These are phyloP conservation scores for Drosophila paulistorum DNA, from an alignment of 1,140 invertebrate species.

Conservation along the genomic window DNA sequence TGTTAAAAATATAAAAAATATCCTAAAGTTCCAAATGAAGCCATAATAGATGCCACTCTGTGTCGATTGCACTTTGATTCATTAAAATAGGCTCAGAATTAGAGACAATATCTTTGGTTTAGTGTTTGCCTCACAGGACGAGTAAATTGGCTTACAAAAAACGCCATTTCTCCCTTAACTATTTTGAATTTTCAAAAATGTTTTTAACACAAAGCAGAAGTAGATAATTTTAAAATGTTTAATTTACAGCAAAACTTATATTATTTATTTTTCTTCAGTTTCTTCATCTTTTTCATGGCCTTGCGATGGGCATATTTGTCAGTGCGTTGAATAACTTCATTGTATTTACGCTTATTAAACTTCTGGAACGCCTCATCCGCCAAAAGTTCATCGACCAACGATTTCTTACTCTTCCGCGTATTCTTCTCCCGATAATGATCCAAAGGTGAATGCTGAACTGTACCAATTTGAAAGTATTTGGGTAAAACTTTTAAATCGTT, in stretches of 20 bases:
- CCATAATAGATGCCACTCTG: no score
- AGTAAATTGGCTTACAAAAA: no score
- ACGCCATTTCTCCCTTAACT: no score
- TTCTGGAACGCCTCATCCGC: slow-evolving; percentile 94
- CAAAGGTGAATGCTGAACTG: slow-evolving; percentile 88
- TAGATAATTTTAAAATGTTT: no score
- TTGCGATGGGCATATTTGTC: slow-evolving; percentile 84
- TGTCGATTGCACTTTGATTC: no score
- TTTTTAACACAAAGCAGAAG: no score
- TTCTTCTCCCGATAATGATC: slow-evolving; percentile 90
- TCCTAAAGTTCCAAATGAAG: no score
- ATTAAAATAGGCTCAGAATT: no score
- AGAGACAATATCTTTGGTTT: no score
- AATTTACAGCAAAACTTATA: not conserved
- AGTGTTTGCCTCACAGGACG: no score
- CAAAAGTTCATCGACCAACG: slow-evolving; percentile 95
- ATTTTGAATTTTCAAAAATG: no score
- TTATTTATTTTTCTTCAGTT: slow-evolving; percentile 75
- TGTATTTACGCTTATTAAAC: slow-evolving; percentile 93
- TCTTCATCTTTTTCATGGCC: slow-evolving; percentile 77
- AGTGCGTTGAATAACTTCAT: slow-evolving; percentile 90
- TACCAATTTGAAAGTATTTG: slow-evolving; percentile 96
- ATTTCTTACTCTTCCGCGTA: slow-evolving; percentile 94
- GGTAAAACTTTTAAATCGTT: slow-evolving; percentile 93
- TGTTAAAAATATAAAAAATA: no score